Base-by-base conservation (phyloP, 2,888 invertebrate species). In the Drosophila eohydei region DNA sequence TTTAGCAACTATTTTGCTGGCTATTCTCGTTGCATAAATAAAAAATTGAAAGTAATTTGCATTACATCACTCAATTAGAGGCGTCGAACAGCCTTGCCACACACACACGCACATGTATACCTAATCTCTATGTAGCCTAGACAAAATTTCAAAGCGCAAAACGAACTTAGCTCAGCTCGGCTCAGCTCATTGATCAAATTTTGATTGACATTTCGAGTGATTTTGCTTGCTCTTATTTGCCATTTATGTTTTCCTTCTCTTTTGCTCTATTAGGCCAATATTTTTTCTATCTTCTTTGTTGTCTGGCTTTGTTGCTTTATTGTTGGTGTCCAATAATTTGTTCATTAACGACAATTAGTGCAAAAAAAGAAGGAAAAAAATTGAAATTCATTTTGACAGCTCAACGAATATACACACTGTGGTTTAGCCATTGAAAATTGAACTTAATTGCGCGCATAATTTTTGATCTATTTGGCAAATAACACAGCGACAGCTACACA, bases 281-380 rank as follows among this genome's bases (percentile, higher is more conserved):
- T 83, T 83, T 78, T 83, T 77, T 77, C 28, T 28, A 55, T 69
- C 55, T 81, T 58, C 52, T 67, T 70, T 64, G 69, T 70, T 56
- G 71, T 52, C 36, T 85, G 70, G 71, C 48, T 43, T 26, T 62
- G 21, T 73, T 63, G 58, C 61, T 12, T 14, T 36, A 36, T 16
- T 48, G 54, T 59, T 48, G 63, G 21, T 77, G 69, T 70, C 63
- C 70, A 65, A 81, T 88, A 88, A 88, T 86, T 84, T 70, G 65
- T 80, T 88, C 88, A 84, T 84, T 84, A 84, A 88, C 84, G 88
- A 77, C 86, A 84, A 84, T 89, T 89, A 84, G 82, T 66, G 76
- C 66, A 68, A 30, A 51, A 64, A 32, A 51, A 38, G 14, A 44
- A 28, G 16, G 16, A 3, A 32, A 40, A 72, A 44, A 62, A 51